These are phyloP conservation scores for Acromyrmex echinatior DNA, from an alignment of 1,140 invertebrate genomes.

Conservation along the genomic window DNA sequence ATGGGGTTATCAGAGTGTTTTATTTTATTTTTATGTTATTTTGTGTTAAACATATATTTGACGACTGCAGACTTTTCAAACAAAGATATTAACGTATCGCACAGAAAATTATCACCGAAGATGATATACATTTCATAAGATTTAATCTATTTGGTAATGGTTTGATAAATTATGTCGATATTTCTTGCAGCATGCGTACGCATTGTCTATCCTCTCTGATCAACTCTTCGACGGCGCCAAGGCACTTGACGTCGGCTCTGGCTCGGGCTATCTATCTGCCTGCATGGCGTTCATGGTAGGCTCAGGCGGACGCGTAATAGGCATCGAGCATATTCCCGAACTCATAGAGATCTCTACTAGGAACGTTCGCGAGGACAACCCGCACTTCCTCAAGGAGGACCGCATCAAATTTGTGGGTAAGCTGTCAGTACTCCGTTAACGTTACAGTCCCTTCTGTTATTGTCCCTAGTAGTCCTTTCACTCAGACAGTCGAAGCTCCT, in stretches of 20 bases:
- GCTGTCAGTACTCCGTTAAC: conserved; percentile 21
- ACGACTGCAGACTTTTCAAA: conserved; percentile 66
- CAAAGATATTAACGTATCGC: neutral
- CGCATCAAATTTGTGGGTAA: conserved; percentile 84
- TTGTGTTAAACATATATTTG: conserved; percentile 66
- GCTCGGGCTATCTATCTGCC: conserved; percentile 91
- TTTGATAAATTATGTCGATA: neutral
- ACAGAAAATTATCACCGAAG: conserved; percentile 1
- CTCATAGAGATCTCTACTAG: conserved; percentile 86
- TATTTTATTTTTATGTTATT: conserved; percentile 68
- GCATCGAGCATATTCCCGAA: conserved; percentile 91
- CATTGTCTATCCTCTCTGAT: conserved; percentile 82
- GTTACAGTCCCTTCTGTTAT: neutral
- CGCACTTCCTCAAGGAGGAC: conserved; percentile 81
- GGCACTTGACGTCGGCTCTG: conserved; percentile 92
- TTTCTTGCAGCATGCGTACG: conserved; percentile 85
- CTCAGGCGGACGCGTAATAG: conserved; percentile 88
- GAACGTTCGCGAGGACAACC: conserved; percentile 81
- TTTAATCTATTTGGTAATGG: neutral
- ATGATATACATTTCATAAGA: neutral
- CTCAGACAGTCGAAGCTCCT: conserved; percentile 42
- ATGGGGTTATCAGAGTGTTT: conserved; percentile 72
- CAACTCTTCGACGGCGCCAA: conserved; percentile 82
- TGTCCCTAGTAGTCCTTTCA: neutral
- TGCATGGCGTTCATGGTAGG: conserved; percentile 92